These are phyloP conservation scores for Enteromius mattozi DNA, from an alignment of 2,797 vertebrate genomes.

Conservation along the genomic window DNA sequence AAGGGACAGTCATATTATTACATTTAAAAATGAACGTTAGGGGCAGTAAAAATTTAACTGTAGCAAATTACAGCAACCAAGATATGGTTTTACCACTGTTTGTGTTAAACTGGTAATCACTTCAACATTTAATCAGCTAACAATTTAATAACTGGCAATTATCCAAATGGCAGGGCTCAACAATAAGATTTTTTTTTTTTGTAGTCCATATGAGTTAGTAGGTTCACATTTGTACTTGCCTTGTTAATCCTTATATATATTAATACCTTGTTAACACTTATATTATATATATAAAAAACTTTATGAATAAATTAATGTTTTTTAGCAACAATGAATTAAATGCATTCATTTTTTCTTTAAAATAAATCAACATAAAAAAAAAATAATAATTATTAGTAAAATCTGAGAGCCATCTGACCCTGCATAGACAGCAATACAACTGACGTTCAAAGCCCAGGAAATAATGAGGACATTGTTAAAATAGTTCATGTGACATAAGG, in stretches of 20 bases:
- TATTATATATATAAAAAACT: too few species aligned
- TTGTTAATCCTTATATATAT: too few species aligned
- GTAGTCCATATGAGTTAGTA: background rate
- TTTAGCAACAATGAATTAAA: background rate
- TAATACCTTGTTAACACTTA: too few species aligned
- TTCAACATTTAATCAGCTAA: background rate
- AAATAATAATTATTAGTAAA: too few species aligned
- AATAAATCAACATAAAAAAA: too few species aligned
- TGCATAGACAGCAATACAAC: background rate
- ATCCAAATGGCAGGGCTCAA: background rate
- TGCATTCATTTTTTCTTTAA: too few species aligned
- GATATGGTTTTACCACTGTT: background rate
- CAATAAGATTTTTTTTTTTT: background rate
- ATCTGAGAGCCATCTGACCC: too few species aligned
- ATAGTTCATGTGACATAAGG: background rate
- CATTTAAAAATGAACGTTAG: background rate
- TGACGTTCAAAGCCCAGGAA: background rate
- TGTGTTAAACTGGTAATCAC: background rate
- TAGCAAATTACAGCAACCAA: background rate
- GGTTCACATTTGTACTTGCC: background rate
- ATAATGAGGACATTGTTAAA: background rate
- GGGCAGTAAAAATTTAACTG: background rate
- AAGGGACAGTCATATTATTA: conserved; percentile 55
- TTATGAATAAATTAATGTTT: background rate
- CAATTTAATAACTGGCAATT: background rate